Conservation (phyloP, 2,888 invertebrate species). For the Trimorus sp. region DNA sequence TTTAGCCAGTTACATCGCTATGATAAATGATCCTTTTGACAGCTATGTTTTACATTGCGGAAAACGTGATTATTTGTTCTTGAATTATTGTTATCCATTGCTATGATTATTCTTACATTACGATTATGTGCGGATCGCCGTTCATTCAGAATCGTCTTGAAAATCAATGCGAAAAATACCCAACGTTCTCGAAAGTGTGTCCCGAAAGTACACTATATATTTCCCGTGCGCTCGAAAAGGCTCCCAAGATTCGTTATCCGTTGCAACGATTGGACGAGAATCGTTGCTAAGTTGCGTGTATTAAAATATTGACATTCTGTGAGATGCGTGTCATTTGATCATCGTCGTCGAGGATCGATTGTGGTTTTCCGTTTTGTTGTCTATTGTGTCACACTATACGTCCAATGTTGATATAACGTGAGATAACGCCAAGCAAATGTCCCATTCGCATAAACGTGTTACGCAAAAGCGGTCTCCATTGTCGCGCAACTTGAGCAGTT, state of each 20-base stretch:
- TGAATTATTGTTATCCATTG: slow-evolving; percentile 12
- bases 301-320: slow-evolving; percentile 61
- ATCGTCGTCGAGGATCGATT: slow-evolving; percentile 28
- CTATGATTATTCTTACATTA: slow-evolving; percentile 21
- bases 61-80: slow-evolving; percentile 31
- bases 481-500: slow-evolving; percentile 31
- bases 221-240: slow-evolving; percentile 28
- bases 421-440: not conserved
- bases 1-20: slow-evolving; percentile 24
- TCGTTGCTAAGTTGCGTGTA: slow-evolving; percentile 29
- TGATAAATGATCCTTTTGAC: slow-evolving; percentile 41
- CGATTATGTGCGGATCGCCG: slow-evolving; percentile 26
- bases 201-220: slow-evolving; percentile 16
- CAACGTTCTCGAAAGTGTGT: slow-evolving; percentile 26
- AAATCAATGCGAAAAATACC: slow-evolving; percentile 31
- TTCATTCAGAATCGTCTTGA: slow-evolving; percentile 40
- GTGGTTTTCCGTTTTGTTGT: slow-evolving; percentile 11
- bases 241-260: slow-evolving; percentile 38
- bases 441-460: too few species aligned
- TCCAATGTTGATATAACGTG: slow-evolving; percentile 32
- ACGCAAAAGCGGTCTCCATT: too few species aligned
- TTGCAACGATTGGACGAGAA: slow-evolving; percentile 41
- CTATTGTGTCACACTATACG: slow-evolving; percentile 37
- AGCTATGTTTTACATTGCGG: slow-evolving; percentile 35
- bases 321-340: slow-evolving; percentile 46